Evolutionary conservation across 1,140 invertebrate genomes (phyloP), one percentile per base, ranked within the genome.

Genomic region (Diachasma alloeum): DNA sequence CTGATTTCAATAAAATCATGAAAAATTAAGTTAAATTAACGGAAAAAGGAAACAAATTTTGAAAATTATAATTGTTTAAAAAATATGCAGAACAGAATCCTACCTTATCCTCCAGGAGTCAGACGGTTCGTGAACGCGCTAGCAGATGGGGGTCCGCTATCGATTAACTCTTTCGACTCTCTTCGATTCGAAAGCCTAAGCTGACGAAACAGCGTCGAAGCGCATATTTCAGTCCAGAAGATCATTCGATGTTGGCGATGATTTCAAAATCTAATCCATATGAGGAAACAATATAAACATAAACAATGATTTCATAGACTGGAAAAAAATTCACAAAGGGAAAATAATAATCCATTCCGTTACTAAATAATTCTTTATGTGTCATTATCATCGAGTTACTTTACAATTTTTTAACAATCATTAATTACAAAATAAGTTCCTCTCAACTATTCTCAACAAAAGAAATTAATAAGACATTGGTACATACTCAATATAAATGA

Each of bases 101-200:
- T 76, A 13, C 75, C 37, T 76, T 76, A 71, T 39, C 75, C 15
- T 70, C 36, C 17, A 53, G 11, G 44, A 56, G 17, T 19, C 46
- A 0, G 19, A 19, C 36, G 46, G 69, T 76, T 76, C 75, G 69
- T 19, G n/a, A 53, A 37, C 15, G 10, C 75, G 75, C 75, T 76
- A 76, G 75, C 53, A 76, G 75, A 59, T 76, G 75, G 75, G 56
- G 75, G 68, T 53, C n/a, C 48, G 17, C 17, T 53, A 53, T 53
- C 48, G 48, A 53, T 53, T 46, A 19, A 53, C n/a, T 53, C 31
- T 31, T 31, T 31, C 31, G 31, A 31, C 31, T 31, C 31, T 6
- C 31, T 31, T 31, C 31, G 31, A 2, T 31, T 31, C 31, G 6
- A 6, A 31, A 31, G 6, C 31, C 31, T 31, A 31, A 31, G 2